Conservation (phyloP, 64 coral and sea anemone species). For the Hydrozoanthus tunicans region DNA sequence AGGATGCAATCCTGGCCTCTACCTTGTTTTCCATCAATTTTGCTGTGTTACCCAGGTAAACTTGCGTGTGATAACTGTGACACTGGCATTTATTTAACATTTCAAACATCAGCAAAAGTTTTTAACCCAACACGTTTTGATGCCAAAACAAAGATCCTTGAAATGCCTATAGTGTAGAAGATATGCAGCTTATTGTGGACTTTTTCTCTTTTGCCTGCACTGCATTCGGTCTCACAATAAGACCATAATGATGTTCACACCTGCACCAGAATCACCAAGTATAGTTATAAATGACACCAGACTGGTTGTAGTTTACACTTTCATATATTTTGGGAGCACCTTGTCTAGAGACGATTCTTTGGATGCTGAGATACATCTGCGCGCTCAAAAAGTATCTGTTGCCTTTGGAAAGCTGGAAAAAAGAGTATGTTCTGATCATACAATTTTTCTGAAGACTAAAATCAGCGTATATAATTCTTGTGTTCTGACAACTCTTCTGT, state of each 20-base stretch:
- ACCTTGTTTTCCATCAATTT: slow-evolving; percentile 26
- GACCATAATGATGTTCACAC: not conserved
- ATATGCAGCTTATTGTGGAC: slow-evolving; percentile 15
- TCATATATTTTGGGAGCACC: not conserved
- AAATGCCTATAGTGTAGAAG: slow-evolving; percentile 28
- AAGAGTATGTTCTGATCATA: too few relatives aligned
- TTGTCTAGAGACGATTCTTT: slow-evolving; percentile 12
- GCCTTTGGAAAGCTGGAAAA: too few relatives aligned
- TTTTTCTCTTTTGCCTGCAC: not conserved
- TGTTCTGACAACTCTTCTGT: too few relatives aligned
- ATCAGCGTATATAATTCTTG: too few relatives aligned
- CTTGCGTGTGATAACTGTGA: slow-evolving; percentile 1
- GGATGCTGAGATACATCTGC: not conserved
- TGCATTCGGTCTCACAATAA: not conserved
- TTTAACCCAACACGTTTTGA: not conserved
- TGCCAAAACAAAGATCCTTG: not conserved
- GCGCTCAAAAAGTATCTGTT: too few relatives aligned
- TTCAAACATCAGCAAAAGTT: slow-evolving; percentile 24
- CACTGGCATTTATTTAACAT: not conserved
- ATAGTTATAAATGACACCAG: too few relatives aligned
- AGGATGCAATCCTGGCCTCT: slow-evolving; percentile 9
- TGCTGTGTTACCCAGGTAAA: slow-evolving; percentile 2
- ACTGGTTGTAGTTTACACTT: not conserved
- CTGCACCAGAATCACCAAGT: not conserved
- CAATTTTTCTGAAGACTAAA: too few relatives aligned